These are phyloP conservation scores for Okamejei kenojei DNA, from an alignment of 2,797 vertebrate genomes.

Conservation along the genomic window DNA sequence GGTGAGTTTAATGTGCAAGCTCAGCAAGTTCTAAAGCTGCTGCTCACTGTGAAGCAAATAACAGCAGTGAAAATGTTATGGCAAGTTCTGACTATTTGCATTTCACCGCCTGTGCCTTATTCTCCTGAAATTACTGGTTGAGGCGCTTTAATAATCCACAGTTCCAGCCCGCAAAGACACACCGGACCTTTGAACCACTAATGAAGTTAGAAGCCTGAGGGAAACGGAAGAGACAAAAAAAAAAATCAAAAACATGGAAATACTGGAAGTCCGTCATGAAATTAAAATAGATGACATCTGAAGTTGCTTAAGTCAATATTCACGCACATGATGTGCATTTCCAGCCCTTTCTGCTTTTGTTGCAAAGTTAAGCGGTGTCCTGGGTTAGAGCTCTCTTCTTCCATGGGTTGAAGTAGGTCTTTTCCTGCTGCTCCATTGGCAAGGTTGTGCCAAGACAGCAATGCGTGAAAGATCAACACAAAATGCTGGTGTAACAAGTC, in stretches of 20 bases:
- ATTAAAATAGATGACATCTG: background rate
- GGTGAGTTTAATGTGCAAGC: too few species aligned
- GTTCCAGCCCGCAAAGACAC: background rate
- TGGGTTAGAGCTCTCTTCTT: background rate
- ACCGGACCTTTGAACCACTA: background rate
- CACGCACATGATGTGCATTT: background rate
- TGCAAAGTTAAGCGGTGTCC: background rate
- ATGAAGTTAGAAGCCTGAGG: background rate
- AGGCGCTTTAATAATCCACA: background rate
- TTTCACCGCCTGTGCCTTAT: background rate
- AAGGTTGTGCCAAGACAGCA: background rate
- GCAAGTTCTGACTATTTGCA: background rate
- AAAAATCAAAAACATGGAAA: background rate
- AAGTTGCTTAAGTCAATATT: background rate
- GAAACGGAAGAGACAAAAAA: background rate
- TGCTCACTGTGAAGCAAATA: too few species aligned
- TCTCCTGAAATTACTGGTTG: background rate
- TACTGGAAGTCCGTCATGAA: background rate
- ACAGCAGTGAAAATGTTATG: too few species aligned
- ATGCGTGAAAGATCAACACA: background rate
- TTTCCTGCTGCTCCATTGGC: background rate
- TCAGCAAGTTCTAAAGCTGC: too few species aligned
- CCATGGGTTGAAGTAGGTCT: background rate
- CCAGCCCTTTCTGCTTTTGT: background rate
- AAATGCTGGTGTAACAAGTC: too few species aligned